Evolutionary conservation across 2,113 vertebrate genomes (phyloP).

Genomic region (Calyptomena viridis): DNA sequence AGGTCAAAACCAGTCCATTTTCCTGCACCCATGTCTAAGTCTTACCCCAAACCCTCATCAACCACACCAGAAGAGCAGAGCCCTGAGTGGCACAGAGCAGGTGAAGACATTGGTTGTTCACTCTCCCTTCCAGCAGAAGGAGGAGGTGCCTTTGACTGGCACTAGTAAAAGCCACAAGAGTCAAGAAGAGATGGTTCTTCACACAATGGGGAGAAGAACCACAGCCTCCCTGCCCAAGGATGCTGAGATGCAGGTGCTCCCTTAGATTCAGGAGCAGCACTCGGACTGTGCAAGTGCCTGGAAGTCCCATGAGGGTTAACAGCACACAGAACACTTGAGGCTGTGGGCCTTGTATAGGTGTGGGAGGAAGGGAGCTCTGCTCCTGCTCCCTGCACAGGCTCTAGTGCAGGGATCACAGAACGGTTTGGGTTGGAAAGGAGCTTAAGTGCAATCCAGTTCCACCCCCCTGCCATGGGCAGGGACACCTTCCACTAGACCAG

Average conservation of each 20-base stretch:
- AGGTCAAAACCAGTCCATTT: slow-evolving; percentile 11
- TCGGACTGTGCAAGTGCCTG: neutral
- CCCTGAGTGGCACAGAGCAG: neutral
- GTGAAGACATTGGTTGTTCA: neutral
- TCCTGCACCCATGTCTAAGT: neutral
- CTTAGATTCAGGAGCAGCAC: neutral
- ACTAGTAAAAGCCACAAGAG: neutral
- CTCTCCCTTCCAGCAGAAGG: neutral
- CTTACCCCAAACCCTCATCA: neutral
- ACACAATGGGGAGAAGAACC: accelerated
- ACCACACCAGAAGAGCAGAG: neutral
- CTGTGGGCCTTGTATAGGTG: neutral
- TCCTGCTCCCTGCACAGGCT: neutral
- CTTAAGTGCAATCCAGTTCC: neutral
- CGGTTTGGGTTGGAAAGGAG: neutral
- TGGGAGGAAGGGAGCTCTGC: accelerated
- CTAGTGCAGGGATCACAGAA: neutral
- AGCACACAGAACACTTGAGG: neutral
- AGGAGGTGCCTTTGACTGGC: neutral
- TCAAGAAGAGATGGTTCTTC: neutral
- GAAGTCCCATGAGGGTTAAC: neutral
- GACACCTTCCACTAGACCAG: neutral
- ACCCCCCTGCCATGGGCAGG: neutral
- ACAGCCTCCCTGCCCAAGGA: neutral
- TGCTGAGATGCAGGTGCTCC: neutral